Evolutionary conservation across 2,888 invertebrate genomes (phyloP), one percentile per base, ranked within the genome.

Genomic region (Litoditis marina): DNA sequence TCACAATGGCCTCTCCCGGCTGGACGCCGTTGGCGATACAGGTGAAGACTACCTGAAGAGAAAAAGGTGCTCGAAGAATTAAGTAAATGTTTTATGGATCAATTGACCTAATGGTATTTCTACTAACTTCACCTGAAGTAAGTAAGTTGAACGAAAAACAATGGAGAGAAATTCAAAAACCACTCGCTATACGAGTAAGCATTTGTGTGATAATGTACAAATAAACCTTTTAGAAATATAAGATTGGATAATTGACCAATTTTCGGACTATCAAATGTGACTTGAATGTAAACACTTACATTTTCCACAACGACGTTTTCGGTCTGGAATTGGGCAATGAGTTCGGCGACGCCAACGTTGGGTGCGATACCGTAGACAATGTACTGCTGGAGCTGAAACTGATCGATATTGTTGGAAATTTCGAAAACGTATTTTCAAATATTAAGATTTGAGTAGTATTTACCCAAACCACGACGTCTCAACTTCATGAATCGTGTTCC

Each of bases 1-100:
- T 65, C 44, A 74, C 58, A 19, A 76, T 58, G 1, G 73, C 73
- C 49, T 76, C 75, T 25, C 75, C 75, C 0, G 72, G 65, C 34
- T 57, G 59, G 3, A 63, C 25, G 1, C 65, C 63, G 2, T 64
- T 59, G 19, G 72, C 65, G 60, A 67, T 65, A 27, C 74, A 70
- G 2, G 72, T 70, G 66, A 73, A 72, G 8, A 70, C 44, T 1
- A 75, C 71, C 73, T 74, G 63, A 36, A 61, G 22, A 30, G 1
- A n/a, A 22, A 7, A 51, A 19, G 32, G 11, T 25, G 32, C 13
- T 7, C 8, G 13, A 28, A 58, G 31, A 36, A 7, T 28, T 51
- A 22, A 16, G 8, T 22, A 8, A 51, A n/a, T 25, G 11, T 51
- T 51, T 11, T 30, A 8, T 22, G 39, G 42, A 25, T 13, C 2